A percentile compares a stretch with the other conserved stretches of the same genome.
These are phyloP conservation scores for Alosa alosa DNA, from an alignment of 2,113 vertebrate genomes.

Conservation along the genomic window DNA sequence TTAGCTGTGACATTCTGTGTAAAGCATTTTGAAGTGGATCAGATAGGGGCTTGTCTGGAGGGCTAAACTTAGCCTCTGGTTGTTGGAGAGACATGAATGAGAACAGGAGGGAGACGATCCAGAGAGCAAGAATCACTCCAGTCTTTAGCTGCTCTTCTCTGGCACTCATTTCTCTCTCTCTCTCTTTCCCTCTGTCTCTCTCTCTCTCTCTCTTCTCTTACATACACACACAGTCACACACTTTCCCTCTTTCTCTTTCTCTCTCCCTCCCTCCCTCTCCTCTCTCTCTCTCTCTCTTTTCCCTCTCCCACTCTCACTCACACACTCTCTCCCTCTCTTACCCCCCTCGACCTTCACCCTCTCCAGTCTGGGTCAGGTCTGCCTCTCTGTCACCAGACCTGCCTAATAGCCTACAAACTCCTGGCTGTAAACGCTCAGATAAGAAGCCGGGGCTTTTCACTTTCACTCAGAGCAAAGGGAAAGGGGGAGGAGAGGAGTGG, in stretches of 20 bases:
- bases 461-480: slow-evolving; percentile 41
- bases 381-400: slow-evolving; percentile 65
- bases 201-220: not conserved
- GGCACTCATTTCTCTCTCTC: not conserved
- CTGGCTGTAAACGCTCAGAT: slow-evolving; percentile 70
- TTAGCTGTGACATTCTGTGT: not conserved
- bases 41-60: not conserved
- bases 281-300: not conserved
- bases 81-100: not conserved
- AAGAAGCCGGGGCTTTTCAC: slow-evolving; percentile 61
- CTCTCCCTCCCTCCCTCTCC: not conserved
- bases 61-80: not conserved
- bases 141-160: slow-evolving; percentile 7
- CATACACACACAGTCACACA: not conserved
- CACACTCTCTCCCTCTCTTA: slow-evolving; percentile 7
- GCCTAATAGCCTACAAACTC: slow-evolving; percentile 63
- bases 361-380: slow-evolving; percentile 62
- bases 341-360: slow-evolving; percentile 47
- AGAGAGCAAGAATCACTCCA: slow-evolving; percentile 10
- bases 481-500: not conserved
- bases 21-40: not conserved
- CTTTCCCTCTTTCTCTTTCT: not conserved
- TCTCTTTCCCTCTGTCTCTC: not conserved
- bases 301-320: not conserved
- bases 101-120: not conserved